Base-by-base conservation (phyloP, 2,888 invertebrate species). In the Homarus gammarus region DNA sequence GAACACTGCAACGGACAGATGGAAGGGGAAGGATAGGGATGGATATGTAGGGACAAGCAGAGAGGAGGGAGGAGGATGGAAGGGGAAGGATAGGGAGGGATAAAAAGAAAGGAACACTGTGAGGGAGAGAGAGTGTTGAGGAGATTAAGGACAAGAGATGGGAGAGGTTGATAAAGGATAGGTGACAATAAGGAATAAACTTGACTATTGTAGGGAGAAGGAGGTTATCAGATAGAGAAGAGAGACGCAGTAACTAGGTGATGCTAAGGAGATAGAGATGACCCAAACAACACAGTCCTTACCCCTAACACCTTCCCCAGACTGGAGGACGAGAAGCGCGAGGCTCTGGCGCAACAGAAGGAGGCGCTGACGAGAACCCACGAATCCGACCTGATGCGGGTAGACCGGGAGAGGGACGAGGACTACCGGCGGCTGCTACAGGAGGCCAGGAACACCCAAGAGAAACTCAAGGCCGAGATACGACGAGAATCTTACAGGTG, bases 241-340 rank as follows among this genome's bases (percentile, higher is more conserved):
- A 12, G 38, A 31, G 38, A 31, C 2, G 33, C 18, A 31, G 6
- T 72, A 22, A 72, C 6, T 27, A 72, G 1, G 0, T 18, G 36
- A 70, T 18, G 31, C 27, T 27, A 18, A 70, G 18, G 5, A 27
- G 31, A 31, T 31, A 31, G 31, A 5, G 10, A 70, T 3, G 2
- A 36, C 1, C 0, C 27, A 15, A 27, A 36, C 5, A 5, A 70
- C 15, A 70, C 2, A 18, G 2, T 15, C 33, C 31, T 33, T 22
- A 5, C 31, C 31, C 70, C 27, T 15, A 36, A 8, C 27, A 18
- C n/a, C 12, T 27, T 72, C 31, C 8, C 31, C 56, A 88, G 88
- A 38, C 78, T 88, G 38, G 88, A 88, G 83, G 88, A 88, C 70
- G 88, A 88, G 84, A 88, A 84, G 56, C 88, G 88, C 27, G 70